Evolutionary conservation across 2,797 vertebrate genomes (phyloP), one percentile per base, ranked within the genome.

Genomic region (Buphagus erythrorhynchus): DNA sequence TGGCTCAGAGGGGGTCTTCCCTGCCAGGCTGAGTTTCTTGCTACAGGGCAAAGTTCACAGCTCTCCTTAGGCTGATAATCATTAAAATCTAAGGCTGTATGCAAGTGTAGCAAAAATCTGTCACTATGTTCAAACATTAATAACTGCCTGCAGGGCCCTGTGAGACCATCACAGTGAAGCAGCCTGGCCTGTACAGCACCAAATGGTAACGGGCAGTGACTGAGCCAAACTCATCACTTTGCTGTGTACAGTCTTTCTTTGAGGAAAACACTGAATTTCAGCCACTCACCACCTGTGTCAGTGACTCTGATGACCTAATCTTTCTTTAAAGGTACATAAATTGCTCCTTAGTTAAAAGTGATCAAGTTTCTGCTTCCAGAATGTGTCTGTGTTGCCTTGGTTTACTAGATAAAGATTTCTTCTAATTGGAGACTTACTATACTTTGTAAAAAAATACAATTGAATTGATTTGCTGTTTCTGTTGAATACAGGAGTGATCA

Each of bases 151-250:
- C 11, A 28, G 40, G 93, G 38, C n/a, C 38, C 35, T 5, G 6
- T 5, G 38, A 33, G n/a, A 31, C 29, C 17, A 1, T 24, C 9
- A 10, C 0, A 5, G 19, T 36, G 46, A 24, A 33, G 33, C 22
- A 92, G 45, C 33, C 29, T 16, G 24, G 29, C 31, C 42, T 11
- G 6, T 16, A 10, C 33, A 14, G 35, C 9, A 3, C 15, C 38
- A 19, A 61, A 19, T 0, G 10, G 6, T 35, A 38, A 59, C 0
- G 0, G 61, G 21, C n/a, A 48, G 5, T 6, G 75, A 35, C 43
- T 1, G 22, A 35, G 40, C 13, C 43, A 65, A 62, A 7, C 16
- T 26, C 18, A 1, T 0, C 0, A 5, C 36, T 58, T 33, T 10
- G 9, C 28, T 9, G 35, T 4, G 8, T 16, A n/a, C 9, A 28